These are phyloP conservation scores for Epinotia brunnichana DNA, from an alignment of 2,888 invertebrate species.

Conservation along the genomic window DNA sequence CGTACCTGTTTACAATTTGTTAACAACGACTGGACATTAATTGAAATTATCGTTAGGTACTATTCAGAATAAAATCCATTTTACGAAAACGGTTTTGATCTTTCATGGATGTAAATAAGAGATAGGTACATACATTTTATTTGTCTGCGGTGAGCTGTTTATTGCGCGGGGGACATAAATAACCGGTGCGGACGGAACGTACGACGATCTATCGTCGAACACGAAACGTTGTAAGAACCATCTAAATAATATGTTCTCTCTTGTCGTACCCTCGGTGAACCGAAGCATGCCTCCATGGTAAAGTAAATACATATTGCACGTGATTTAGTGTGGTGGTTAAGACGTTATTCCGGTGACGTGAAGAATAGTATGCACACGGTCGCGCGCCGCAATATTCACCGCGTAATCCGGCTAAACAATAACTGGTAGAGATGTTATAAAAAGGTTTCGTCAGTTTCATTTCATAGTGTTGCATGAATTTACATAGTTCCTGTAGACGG, in stretches of 20 bases:
- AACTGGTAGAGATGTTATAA: conserved; percentile 32
- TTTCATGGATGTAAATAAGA: conserved; percentile 48
- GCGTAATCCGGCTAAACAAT: conserved; percentile 36
- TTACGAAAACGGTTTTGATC: conserved; percentile 41
- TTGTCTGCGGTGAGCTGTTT: conserved; percentile 47
- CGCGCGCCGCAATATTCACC: conserved; percentile 29
- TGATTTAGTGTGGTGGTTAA: conserved; percentile 9
- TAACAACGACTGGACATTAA: not conserved
- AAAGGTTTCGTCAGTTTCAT: conserved; percentile 14
- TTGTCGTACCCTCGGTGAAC: not conserved
- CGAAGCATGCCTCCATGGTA: not conserved
- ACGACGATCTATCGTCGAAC: conserved; percentile 48
- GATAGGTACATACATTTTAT: conserved; percentile 44
- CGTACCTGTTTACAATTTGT: not conserved
- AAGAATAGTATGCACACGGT: conserved; percentile 6
- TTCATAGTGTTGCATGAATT: conserved; percentile 8
- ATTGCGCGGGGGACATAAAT: conserved; percentile 52
- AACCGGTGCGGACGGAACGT: conserved; percentile 51
- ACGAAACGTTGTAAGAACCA: conserved; percentile 48
- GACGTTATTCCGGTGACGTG: not conserved
- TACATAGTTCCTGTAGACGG: not conserved
- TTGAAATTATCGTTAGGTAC: no score
- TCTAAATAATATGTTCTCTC: conserved; percentile 21
- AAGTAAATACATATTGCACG: conserved; percentile 1
- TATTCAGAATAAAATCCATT: not conserved